Conservation (phyloP, 2,113 vertebrate species). For the Otocyon megalotis region DNA sequence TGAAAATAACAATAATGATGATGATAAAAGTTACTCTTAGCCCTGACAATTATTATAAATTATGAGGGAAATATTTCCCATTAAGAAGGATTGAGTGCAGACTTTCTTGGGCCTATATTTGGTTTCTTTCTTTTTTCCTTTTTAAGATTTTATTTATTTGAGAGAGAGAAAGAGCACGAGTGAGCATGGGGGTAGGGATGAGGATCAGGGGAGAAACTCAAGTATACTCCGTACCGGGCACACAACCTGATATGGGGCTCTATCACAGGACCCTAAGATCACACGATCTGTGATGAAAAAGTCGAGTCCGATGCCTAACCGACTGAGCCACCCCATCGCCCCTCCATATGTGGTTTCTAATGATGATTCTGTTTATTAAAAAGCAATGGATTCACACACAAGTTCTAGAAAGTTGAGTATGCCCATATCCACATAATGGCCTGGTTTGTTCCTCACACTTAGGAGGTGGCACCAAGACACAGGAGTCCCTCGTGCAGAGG, state of each 20-base stretch:
- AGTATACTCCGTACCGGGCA: background rate
- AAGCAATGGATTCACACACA: background rate
- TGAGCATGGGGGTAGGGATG: too few species aligned
- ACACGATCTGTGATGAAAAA: background rate
- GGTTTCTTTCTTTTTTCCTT: background rate
- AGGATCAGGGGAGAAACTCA: background rate
- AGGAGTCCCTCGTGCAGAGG: accelerated
- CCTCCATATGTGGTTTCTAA: background rate
- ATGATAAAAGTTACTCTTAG: too few species aligned
- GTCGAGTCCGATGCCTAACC: accelerated
- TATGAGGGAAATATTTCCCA: background rate
- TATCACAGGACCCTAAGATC: background rate
- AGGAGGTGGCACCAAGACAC: background rate
- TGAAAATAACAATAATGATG: too few species aligned
- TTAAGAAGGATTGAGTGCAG: background rate
- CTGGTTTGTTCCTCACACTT: background rate
- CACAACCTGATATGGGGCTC: background rate
- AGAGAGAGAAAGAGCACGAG: too few species aligned
- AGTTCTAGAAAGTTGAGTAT: background rate
- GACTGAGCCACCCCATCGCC: background rate
- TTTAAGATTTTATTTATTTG: background rate
- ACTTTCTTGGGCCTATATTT: background rate
- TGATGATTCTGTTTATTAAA: background rate
- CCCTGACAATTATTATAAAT: background rate
- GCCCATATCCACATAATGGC: background rate